Conservation (phyloP, 2,113 vertebrate genomes). For the Odontophorus gujanensis region DNA sequence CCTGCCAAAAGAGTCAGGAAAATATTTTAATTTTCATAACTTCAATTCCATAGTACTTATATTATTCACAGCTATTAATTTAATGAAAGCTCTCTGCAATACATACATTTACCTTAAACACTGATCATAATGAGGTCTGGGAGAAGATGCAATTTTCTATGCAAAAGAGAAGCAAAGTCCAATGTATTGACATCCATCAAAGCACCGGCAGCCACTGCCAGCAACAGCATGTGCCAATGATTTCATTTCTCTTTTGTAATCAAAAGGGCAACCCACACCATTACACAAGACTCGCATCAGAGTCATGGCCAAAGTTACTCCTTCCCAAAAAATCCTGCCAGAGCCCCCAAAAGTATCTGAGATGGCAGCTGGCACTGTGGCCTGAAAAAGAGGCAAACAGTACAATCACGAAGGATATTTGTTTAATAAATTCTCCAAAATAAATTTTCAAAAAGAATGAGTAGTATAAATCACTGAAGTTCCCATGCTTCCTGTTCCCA, state of each 20-base stretch:
- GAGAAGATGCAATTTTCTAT: not conserved
- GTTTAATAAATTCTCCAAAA: not conserved
- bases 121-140: not conserved
- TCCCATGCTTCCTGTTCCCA: too few species aligned
- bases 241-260: not conserved
- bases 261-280: not conserved
- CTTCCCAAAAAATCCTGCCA: not conserved
- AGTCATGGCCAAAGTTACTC: not conserved
- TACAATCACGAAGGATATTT: fast-evolving
- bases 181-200: not conserved
- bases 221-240: fast-evolving
- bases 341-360: fast-evolving
- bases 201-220: not conserved
- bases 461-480: not conserved
- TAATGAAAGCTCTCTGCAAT: not conserved
- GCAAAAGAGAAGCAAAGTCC: not conserved
- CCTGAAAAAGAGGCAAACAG: not conserved
- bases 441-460: not conserved
- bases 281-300: not conserved
- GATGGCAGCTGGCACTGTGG: not conserved
- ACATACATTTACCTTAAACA: not conserved
- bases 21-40: not conserved
- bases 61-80: not conserved
- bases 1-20: not conserved
- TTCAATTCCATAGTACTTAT: not conserved